Conservation (phyloP, 2,797 vertebrate genomes). For the Oryzias sinensis region DNA sequence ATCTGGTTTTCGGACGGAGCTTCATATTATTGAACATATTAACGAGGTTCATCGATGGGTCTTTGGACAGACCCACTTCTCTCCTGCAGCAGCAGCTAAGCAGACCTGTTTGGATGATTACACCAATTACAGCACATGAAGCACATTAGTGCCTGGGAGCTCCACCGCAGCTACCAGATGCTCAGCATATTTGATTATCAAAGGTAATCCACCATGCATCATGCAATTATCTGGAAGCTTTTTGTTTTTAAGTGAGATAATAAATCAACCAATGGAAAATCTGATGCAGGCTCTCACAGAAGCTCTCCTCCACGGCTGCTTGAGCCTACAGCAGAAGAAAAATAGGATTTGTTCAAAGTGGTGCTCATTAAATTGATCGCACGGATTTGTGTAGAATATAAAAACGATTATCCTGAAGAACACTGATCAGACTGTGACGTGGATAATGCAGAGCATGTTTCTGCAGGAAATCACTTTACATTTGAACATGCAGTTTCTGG, state of each 20-base stretch:
- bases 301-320: neutral
- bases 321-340: too few relatives aligned
- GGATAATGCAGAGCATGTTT: too few relatives aligned
- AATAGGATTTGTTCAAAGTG: too few relatives aligned
- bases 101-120: conserved; percentile 28
- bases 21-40: too few relatives aligned
- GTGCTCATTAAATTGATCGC: too few relatives aligned
- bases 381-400: too few relatives aligned
- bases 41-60: too few relatives aligned
- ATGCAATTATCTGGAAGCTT: conserved; percentile 33
- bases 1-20: too few relatives aligned
- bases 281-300: conserved; percentile 10
- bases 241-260: conserved; percentile 33
- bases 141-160: conserved; percentile 31
- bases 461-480: too few relatives aligned
- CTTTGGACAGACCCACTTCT: neutral
- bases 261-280: conserved; percentile 17
- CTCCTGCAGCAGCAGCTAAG: conserved; percentile 7
- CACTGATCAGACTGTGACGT: too few relatives aligned
- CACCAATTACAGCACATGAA: conserved; percentile 20
- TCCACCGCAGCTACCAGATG: conserved; percentile 18
- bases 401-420: too few relatives aligned
- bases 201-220: conserved; percentile 34
- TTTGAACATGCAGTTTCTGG: too few relatives aligned
- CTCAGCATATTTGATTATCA: conserved; percentile 41